Base-by-base conservation (phyloP, 2,888 invertebrate species). In the Anarsia innoxiella region DNA sequence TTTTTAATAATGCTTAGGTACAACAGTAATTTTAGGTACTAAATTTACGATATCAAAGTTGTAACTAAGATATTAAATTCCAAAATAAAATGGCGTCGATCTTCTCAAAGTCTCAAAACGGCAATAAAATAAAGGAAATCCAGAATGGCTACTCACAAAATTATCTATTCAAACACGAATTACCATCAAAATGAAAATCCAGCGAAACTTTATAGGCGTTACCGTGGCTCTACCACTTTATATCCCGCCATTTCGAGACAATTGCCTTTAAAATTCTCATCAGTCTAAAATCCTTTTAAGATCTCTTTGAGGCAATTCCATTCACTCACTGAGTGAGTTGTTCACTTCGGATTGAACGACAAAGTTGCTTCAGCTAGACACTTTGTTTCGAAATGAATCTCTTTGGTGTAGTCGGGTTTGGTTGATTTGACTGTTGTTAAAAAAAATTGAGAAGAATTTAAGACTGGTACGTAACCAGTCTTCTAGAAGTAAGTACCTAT, bases 291-390 rank as follows among this genome's bases (percentile, higher is more conserved):
- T 59, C 57, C 56, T 44, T 50, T 66, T 60, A 41, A 41, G 19
- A 39, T 35, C 36, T 35, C 36, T 33, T 16, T 28, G 16, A 51
- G 41, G 48, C 48, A 48, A 51, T 50, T 51, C 48, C 50, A 49
- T 47, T 54, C 37, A 36, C 26, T 37, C 32, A 34, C 29, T 33
- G 38, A 30, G 25, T 29, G 36, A 19, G 31, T 32, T 32, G 19
- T 6, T 19, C 19, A 25, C 23, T 33, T 14, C 42, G 39, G 49
- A 53, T 46, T 58, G 66, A 66, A 63, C 66, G 65, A 76, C 75
- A 66, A 73, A 71, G 68, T 78, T 70, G 67, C 66, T 63, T 71
- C 73, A 72, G 76, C 64, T 71, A 72, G 76, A 76, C 66, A 75
- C 70, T 75, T 74, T 74, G 73, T 74, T 60, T 68, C 56, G 37